phyloP scores from a whole-genome alignment of 2,888 invertebrate species.

The Athrips mouffetella region DNA sequence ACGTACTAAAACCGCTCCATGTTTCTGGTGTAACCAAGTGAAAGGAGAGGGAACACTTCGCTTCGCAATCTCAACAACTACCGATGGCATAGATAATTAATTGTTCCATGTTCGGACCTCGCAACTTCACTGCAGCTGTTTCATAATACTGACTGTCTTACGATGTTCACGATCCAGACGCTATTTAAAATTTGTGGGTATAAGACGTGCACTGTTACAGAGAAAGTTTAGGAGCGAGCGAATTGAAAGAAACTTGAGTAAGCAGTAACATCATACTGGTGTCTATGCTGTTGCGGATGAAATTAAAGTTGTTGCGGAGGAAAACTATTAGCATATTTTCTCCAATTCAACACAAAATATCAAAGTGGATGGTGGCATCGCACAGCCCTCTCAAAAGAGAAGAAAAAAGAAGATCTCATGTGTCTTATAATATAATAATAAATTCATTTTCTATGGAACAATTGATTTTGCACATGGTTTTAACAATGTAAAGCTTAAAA shows the following conservation, averaged over 20 bases:
- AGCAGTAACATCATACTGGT: background rate
- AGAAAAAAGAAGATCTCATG: no score
- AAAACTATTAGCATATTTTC: no score
- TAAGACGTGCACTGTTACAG: background rate
- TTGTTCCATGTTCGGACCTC: conserved; percentile 26
- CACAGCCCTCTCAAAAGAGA: no score
- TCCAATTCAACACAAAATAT: no score
- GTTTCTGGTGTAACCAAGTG: conserved; percentile 32
- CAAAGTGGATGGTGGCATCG: no score
- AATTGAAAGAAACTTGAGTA: background rate
- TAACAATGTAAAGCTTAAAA: no score
- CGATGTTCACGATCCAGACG: conserved; percentile 7
- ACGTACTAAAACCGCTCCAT: conserved; percentile 29
- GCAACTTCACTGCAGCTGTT: conserved; percentile 10
- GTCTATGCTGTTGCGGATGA: no score
- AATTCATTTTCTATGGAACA: no score
- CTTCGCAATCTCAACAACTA: conserved; percentile 34
- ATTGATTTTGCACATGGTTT: no score
- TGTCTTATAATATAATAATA: no score
- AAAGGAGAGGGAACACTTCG: conserved; percentile 38
- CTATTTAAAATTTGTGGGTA: conserved; percentile 5
- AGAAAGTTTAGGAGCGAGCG: background rate
- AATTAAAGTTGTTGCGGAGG: no score
- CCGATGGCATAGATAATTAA: conserved; percentile 38
- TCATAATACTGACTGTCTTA: conserved; percentile 7